Percentiles rank a stretch among this genome's conserved stretches.
These are phyloP conservation scores for Nebria brevicollis DNA, from an alignment of 2,888 invertebrate species.

Conservation along the genomic window DNA sequence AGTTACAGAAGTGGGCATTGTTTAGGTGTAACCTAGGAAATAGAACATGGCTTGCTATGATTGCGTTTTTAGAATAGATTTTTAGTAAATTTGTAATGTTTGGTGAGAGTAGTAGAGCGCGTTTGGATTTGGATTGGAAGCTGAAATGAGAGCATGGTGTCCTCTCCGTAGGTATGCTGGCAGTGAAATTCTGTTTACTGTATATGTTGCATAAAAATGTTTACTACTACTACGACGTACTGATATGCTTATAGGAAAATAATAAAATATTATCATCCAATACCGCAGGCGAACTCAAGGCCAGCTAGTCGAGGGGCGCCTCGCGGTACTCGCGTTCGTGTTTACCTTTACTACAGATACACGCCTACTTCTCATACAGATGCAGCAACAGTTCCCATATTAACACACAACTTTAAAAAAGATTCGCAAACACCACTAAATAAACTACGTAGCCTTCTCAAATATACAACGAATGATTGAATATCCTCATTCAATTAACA, in stretches of 20 bases:
- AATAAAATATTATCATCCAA: constrained; percentile 46
- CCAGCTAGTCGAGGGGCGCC: constrained; percentile 55
- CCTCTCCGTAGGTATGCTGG: background rate
- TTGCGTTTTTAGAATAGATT: background rate
- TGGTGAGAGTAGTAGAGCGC: background rate
- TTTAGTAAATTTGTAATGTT: background rate
- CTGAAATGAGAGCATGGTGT: background rate
- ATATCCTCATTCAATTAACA: constrained; percentile 49
- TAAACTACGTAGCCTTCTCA: constrained; percentile 32
- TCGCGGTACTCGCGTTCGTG: constrained; percentile 51
- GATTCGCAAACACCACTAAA: constrained; percentile 22
- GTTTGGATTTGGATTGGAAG: background rate
- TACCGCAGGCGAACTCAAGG: constrained; percentile 55
- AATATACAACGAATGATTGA: constrained; percentile 22
- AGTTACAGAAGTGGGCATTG: background rate
- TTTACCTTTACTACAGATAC: constrained; percentile 54
- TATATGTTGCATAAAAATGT: constrained; percentile 41
- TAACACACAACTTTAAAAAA: constrained; percentile 30
- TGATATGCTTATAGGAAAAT: constrained; percentile 46
- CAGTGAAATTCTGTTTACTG: constrained; percentile 33
- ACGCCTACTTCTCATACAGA: constrained; percentile 57
- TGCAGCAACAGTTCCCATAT: constrained; percentile 35
- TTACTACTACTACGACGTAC: constrained; percentile 47
- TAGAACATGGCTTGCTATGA: background rate
- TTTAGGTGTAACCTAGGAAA: background rate